Base-by-base conservation (phyloP, 2,888 invertebrate genomes). In the Lamproptera curius region DNA sequence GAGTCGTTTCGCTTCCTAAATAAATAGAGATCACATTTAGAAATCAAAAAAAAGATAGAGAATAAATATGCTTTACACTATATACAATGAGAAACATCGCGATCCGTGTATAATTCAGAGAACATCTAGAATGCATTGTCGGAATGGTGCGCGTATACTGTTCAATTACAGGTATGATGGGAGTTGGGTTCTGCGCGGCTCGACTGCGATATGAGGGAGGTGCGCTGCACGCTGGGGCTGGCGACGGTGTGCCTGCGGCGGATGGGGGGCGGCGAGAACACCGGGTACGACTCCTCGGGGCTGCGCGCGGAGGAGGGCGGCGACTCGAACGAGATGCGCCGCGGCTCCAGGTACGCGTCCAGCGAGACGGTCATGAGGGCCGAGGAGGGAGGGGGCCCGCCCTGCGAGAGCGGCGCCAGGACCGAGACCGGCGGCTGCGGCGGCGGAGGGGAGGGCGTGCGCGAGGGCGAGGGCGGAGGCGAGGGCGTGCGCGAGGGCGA, bases 81-180 rank as follows among this genome's bases (percentile, higher is more conserved):
- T 80, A 51, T 79, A 81, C 76, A 84, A 42, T 36, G 63, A 58
- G 58, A 16, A 51, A 57, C 52, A 61, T 40, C 20, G 37, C 20
- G 20, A 6, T 20, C 11, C 26, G 55, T 52, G 54, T 55, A 55
- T 49, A 45, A 35, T 48, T 20, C 9, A 16, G 14, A 56, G 20
- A 50, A 62, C 59, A 68, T 38, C 48, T 54, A 61, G 67, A 70
- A 71, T 10, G 34, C 9, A 17, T 97, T 20, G 4, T 28, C 28
- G n/a, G 97, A 39, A n/a, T n/a, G 2, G 46, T 40, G 41, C 45
- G 36, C 13, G 52, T 35, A 51, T 42, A 26, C 39, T 16, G 10
- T 36, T 82, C 74, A 87, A 72, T 93, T 96, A 97, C 97, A 97
- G 90, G 95, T 95, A 77, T 96, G 96, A 90, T 97, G 96, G 61